Conservation (phyloP, 2,113 vertebrate species). For the Lichenostomus cassidix region DNA sequence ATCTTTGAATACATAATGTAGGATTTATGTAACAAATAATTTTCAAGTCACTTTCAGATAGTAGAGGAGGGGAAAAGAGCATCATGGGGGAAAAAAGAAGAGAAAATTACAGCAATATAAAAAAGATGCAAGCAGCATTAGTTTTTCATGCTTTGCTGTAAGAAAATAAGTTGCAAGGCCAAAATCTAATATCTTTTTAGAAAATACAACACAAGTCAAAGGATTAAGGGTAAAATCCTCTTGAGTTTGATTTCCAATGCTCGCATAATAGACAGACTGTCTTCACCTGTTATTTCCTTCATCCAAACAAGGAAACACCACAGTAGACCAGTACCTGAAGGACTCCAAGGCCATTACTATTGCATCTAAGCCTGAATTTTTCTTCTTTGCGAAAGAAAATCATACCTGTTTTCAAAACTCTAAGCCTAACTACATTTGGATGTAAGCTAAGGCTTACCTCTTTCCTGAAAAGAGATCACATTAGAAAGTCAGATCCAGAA, state of each 20-base stretch:
- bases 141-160: neutral
- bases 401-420: neutral
- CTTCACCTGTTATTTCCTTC: neutral
- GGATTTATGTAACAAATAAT: neutral
- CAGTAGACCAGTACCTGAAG: neutral
- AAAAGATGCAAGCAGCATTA: neutral
- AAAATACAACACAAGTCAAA: neutral
- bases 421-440: neutral
- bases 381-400: neutral
- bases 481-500: neutral
- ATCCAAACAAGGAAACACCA: neutral
- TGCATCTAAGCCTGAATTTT: neutral
- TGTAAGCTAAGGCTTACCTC: neutral
- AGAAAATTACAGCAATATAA: neutral
- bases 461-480: neutral
- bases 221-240: neutral
- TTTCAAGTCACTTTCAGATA: neutral
- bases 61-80: neutral
- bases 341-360: neutral
- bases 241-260: neutral
- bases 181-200: neutral
- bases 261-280: neutral
- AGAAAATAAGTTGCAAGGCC: neutral
- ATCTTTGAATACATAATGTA: neutral
- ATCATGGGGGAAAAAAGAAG: rapidly evolving